Evolutionary conservation across 2,888 invertebrate genomes (phyloP), one percentile per base, ranked within the genome.

Genomic region (Deladenus siricidicola): DNA sequence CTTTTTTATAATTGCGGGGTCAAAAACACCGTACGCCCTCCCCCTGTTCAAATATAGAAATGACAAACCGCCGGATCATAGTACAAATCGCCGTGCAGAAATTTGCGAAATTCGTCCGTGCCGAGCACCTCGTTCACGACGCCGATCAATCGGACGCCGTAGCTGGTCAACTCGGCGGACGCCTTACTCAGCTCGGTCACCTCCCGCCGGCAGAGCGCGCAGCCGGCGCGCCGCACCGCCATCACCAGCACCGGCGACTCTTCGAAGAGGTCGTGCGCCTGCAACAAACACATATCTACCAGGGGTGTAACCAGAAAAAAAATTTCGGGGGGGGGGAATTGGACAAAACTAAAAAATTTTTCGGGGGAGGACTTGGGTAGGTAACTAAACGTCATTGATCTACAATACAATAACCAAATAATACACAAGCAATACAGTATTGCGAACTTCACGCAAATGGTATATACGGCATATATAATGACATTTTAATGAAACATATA

Each of bases 71-170:
- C 39, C 39, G 39, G 39, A 34, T 34, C 39, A 14, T 34, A 34
- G 39, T 34, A 34, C 14, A 34, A 14, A 6, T 34, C 39, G 6
- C 39, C 39, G 6, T 14, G 39, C 39, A 34, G 8, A 34, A 34
- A 34, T 34, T 34, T 6, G 8, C 39, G 39, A 34, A 34, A 34
- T 34, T 80, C 79, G 58, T 80, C 75, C 21, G 80, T 80, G 24
- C 82, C 82, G 56, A 76, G 71, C 29, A 71, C 70, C 71, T 83
- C 81, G 69, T 82, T 82, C 14, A 82, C 81, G 23, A 83, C 80
- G 43, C 80, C 83, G 60, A 81, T 76, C 53, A 82, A 74, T 51
- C 75, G 72, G 58, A 82, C 75, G 60, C 77, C 76, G 53, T 70
- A 74, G 60, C 77, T 69, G 56, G 76, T 73, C 59, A 81, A 71